Base-by-base conservation (phyloP, 1,140 invertebrate species). In the Geopemphigus sp. region DNA sequence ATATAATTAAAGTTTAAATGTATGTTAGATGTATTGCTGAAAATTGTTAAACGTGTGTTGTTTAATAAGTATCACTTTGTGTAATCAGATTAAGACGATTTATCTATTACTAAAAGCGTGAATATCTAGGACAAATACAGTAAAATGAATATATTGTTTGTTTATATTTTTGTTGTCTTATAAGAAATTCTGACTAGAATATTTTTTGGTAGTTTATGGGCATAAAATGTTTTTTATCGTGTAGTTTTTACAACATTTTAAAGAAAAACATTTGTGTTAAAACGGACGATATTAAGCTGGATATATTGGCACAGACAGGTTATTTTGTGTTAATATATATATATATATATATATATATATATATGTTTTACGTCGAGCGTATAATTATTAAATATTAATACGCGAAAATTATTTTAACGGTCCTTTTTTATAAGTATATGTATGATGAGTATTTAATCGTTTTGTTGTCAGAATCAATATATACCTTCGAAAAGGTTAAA, bases 211-310 rank as follows among this genome's bases (percentile, higher is more conserved):
- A 24, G 63, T 64, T 1, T 64, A 22, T 66, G 32, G 8, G 1
- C 26, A 11, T 66, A 24, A 66, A 66, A 66, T 66, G 39, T 66
- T 45, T 66, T 45, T 66, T 6, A 39, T 3, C 4, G 0, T 12
- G 19, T 24, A 50, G 47, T 50, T 50, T 39, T 39, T 39, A 39
- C 14, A 22, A 39, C 5, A 45, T 64, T 64, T 64, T 64, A 22
- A n/a, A 64, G 32, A 14, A n/a, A 66, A 47, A 66, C 15, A 66
- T 4, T 66, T 45, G 5, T 64, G 10, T 32, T 64, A 32, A 45
- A 63, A 26, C 19, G 59, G 26, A 63, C 29, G 26, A 66, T 66
- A 66, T 66, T 66, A 22, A 66, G 45, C 39, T 66, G 45, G n/a
- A 12, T 2, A 66, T 14, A 45, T 47, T 66, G n/a, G 12, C 12